A percentile compares a stretch with the other conserved stretches of the same genome.
phyloP scores from a whole-genome alignment of 1,140 invertebrate genomes.

The Episyrphus balteatus region DNA sequence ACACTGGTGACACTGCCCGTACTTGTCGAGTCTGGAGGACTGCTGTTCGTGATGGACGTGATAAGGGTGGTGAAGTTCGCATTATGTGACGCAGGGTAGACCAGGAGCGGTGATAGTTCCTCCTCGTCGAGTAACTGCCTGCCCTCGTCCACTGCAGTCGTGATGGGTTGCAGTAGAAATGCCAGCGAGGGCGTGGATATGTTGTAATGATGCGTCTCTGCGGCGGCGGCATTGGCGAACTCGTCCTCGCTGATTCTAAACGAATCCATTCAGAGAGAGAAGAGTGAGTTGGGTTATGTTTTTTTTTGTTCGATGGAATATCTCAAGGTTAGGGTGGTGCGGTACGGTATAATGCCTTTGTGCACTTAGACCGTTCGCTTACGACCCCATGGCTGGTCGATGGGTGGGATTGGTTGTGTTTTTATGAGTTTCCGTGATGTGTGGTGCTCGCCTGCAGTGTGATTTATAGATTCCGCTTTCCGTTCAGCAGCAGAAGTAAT shows the following conservation, averaged over 20 bases:
- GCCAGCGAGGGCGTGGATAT: conserved; percentile 9
- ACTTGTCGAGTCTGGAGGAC: conserved; percentile 17
- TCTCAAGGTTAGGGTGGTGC: no score
- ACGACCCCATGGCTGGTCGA: conserved; percentile 1
- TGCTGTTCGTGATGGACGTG: not conserved
- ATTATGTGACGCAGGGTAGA: not conserved
- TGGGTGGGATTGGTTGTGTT: not conserved
- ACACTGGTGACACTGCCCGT: not conserved
- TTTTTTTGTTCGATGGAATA: no score
- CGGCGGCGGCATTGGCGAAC: conserved; percentile 15
- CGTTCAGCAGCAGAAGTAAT: not conserved
- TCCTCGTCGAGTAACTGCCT: not conserved
- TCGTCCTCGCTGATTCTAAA: no score
- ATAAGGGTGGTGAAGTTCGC: conserved; percentile 10
- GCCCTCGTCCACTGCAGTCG: not conserved
- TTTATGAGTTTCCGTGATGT: not conserved
- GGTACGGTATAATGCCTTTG: no score
- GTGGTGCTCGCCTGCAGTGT: conserved; percentile 4
- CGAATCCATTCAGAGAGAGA: conserved; percentile 5
- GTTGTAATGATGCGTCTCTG: not conserved
- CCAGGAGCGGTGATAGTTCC: no score
- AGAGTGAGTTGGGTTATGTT: not conserved
- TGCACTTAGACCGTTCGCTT: conserved; percentile 4
- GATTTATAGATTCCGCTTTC: not conserved
- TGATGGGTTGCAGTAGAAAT: not conserved